These are phyloP conservation scores for Synanthedon vespiformis DNA, from an alignment of 2,888 invertebrate species.

Conservation along the genomic window DNA sequence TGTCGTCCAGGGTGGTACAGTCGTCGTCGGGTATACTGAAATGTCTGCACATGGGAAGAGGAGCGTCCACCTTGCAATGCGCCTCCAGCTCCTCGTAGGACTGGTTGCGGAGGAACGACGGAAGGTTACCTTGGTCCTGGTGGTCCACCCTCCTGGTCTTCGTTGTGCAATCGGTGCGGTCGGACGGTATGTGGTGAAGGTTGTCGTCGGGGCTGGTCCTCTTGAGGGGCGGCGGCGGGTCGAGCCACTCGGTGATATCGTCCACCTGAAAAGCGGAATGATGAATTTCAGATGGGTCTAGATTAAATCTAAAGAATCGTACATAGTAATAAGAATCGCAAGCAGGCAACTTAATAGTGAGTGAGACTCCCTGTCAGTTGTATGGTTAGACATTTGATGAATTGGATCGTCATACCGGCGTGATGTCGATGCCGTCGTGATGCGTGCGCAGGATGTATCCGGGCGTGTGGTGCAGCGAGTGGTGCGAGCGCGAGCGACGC, in stretches of 20 bases:
- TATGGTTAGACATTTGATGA: too few species aligned
- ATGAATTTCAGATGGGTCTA: not conserved
- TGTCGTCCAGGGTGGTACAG: constrained; percentile 11
- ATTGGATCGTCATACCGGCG: constrained; percentile 29
- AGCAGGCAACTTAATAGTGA: too few species aligned
- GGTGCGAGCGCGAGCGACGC: constrained; percentile 26
- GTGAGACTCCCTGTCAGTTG: too few species aligned
- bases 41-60: constrained; percentile 36
- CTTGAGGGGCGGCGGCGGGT: constrained; percentile 41
- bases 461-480: constrained; percentile 29
- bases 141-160: constrained; percentile 23
- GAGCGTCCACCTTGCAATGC: constrained; percentile 23
- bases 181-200: constrained; percentile 20
- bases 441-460: constrained; percentile 50
- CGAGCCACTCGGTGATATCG: constrained; percentile 58
- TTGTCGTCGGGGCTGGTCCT: constrained; percentile 37
- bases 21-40: constrained; percentile 41
- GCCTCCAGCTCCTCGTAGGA: constrained; percentile 54
- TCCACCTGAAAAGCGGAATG: constrained; percentile 34
- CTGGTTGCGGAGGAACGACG: constrained; percentile 56
- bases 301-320: too few species aligned
- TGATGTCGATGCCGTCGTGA: constrained; percentile 44
- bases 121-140: constrained; percentile 13
- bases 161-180: constrained; percentile 7
- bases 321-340: too few species aligned